Evolutionary conservation across 1,140 invertebrate species (phyloP).

Genomic region (Euschistus heros): DNA sequence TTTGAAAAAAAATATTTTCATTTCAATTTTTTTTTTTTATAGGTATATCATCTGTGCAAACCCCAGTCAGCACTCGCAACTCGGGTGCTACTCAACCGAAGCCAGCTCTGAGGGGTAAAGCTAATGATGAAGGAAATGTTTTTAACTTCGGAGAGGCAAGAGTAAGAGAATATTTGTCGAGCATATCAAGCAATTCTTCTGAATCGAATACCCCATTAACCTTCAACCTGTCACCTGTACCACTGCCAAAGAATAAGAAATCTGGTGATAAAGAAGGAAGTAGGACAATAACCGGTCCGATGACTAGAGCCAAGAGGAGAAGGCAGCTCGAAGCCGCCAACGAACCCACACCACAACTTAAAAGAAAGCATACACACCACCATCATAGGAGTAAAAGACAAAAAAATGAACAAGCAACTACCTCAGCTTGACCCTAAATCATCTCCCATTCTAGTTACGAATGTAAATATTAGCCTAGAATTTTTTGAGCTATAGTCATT

Average conservation of each 20-base stretch:
- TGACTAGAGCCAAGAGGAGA: conserved; percentile 29
- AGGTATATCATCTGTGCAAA: conserved; percentile 33
- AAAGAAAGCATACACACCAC: conserved; percentile 23
- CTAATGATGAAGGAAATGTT: conserved; percentile 32
- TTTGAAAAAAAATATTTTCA: background rate
- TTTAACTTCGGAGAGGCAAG: conserved; percentile 45
- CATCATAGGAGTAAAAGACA: conserved; percentile 17
- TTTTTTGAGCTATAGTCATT: conserved; percentile 12
- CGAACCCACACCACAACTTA: conserved; percentile 12
- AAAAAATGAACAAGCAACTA: conserved; percentile 12
- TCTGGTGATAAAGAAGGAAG: background rate
- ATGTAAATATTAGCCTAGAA: conserved; percentile 6
- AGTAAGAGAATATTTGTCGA: conserved; percentile 43
- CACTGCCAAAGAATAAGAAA: conserved; percentile 7
- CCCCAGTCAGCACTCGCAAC: conserved; percentile 29
- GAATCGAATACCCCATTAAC: conserved; percentile 29
- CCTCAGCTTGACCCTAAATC: conserved; percentile 4
- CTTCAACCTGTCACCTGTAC: conserved; percentile 13
- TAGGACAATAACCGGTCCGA: conserved; percentile 22
- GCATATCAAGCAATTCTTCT: conserved; percentile 38
- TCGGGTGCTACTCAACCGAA: conserved; percentile 8
- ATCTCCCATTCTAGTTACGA: background rate
- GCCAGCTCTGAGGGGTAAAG: conserved; percentile 25
- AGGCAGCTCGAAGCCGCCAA: conserved; percentile 24
- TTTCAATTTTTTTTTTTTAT: conserved; percentile 29